Evolutionary conservation across 2,888 invertebrate species (phyloP), one percentile per base, ranked within the genome.

Genomic region (Proisotoma minuta): DNA sequence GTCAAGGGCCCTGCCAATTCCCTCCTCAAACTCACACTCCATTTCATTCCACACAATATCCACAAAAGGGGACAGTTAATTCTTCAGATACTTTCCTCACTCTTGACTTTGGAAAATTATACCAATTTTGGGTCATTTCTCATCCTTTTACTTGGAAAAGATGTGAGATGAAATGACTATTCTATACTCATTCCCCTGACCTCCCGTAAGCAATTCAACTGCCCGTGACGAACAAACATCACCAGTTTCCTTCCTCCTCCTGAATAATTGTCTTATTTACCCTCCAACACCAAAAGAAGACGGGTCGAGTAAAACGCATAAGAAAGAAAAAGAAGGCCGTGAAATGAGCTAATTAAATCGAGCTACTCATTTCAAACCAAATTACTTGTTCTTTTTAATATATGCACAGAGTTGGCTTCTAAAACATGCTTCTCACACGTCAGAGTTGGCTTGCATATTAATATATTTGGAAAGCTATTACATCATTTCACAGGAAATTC

Each of bases 131-230:
- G 34, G 34, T 34, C 34, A 34, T 34, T 34, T 34, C 34, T 34
- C 34, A 34, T 34, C 15, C 8, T 34, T 8, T 10, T 34, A 8
- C 15, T 15, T 8, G 15, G 34, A 34, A 8, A 34, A 34, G 15
- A 34, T 34, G 34, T 34, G 8, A 15, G 34, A 34, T 34, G 34
- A 34, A 34, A 8, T 34, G 34, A 43, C 15, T 24, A 43, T 24
- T 22, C 43, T 26, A 43, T 23, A 40, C 43, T 56, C 22, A 34
- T 34, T 34, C 34, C 34, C 18, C 54, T 70, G 66, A 66, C 68
- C 68, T 66, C 63, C 65, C 68, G 63, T 67, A 66, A 65, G n/a
- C 54, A 61, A 66, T 23, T 63, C 65, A 68, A 66, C 63, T 65
- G 66, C 59, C 62, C 62, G 66, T 66, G 66, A 66, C 64, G 53